A percentile compares a stretch with the other conserved stretches of the same genome.
Evolutionary conservation across 1,140 invertebrate species (phyloP).

Genomic region (Trigoniulus corallinus): DNA sequence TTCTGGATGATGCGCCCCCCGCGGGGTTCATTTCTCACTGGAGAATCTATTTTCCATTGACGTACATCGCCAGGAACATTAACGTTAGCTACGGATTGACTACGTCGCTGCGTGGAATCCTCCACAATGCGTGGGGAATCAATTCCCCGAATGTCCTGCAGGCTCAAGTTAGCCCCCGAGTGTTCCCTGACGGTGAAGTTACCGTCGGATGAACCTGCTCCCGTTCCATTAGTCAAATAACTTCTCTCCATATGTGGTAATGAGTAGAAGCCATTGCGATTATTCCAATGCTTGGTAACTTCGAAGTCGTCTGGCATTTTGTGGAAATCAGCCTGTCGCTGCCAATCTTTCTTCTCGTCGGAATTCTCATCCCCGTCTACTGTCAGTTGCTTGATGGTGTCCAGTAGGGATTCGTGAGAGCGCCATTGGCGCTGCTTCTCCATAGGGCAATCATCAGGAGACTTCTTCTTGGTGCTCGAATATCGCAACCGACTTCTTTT

Average conservation of each 20-base stretch:
- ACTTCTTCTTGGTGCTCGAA: slow-evolving; percentile 46
- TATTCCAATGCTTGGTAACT: not conserved
- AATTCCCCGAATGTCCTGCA: not conserved
- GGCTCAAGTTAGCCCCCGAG: not conserved
- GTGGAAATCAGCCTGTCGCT: not conserved
- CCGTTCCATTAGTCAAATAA: not conserved
- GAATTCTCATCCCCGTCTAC: slow-evolving; percentile 2
- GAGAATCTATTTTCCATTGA: slow-evolving; percentile 18
- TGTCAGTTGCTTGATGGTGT: not conserved
- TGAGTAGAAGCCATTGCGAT: not conserved
- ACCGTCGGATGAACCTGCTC: no score
- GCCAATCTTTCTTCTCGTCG: not conserved
- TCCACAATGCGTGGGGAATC: not conserved
- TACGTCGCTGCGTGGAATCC: no score
- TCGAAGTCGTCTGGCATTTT: not conserved
- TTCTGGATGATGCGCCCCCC: no score
- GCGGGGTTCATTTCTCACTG: no score
- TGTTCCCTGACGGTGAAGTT: no score
- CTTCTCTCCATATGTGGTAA: slow-evolving; percentile 1
- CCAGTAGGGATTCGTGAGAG: slow-evolving; percentile 18
- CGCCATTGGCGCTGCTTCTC: slow-evolving; percentile 28
- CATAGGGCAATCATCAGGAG: slow-evolving; percentile 11
- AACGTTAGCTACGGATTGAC: not conserved
- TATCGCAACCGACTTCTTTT: slow-evolving; percentile 48
- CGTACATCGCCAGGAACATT: slow-evolving; percentile 15